These are phyloP conservation scores for Ariopsis seemanni DNA, from an alignment of 2,113 vertebrate genomes.

Conservation along the genomic window DNA sequence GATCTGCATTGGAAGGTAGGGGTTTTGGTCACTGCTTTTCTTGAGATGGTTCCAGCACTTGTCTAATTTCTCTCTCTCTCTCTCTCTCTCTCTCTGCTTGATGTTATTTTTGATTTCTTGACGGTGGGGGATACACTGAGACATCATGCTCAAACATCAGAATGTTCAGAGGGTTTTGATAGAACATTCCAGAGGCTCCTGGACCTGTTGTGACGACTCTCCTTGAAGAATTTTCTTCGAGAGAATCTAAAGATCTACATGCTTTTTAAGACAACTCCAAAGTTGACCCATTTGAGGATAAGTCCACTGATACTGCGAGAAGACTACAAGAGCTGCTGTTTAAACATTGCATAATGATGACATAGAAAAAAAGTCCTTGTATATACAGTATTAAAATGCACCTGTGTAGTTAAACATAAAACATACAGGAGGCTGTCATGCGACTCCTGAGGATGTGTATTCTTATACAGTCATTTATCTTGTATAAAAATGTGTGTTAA, in stretches of 20 bases:
- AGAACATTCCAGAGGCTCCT: neutral
- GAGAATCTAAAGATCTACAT: slow-evolving; percentile 18
- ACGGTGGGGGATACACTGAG: slow-evolving; percentile 17
- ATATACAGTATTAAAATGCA: neutral
- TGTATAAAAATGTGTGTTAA: neutral
- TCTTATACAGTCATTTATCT: neutral
- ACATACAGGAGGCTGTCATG: neutral
- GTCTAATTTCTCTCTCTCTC: slow-evolving; percentile 38
- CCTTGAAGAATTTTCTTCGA: slow-evolving; percentile 2
- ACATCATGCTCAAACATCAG: slow-evolving; percentile 26
- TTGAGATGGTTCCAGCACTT: slow-evolving; percentile 25
- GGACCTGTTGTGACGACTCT: slow-evolving; percentile 29
- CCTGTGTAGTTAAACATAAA: neutral
- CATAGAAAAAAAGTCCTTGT: neutral
- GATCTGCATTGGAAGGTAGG: slow-evolving; percentile 26
- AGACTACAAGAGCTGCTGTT: neutral
- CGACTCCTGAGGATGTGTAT: neutral
- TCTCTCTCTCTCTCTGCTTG: slow-evolving; percentile 41
- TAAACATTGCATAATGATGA: neutral
- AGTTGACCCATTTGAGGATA: slow-evolving; percentile 4
- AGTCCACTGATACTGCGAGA: neutral
- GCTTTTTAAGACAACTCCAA: slow-evolving; percentile 28
- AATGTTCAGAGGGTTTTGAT: slow-evolving; percentile 31
- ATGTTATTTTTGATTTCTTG: slow-evolving; percentile 37
- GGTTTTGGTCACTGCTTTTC: slow-evolving; percentile 44